Evolutionary conservation across 1,140 invertebrate genomes (phyloP).

Genomic region (Maconellicoccus hirsutus): DNA sequence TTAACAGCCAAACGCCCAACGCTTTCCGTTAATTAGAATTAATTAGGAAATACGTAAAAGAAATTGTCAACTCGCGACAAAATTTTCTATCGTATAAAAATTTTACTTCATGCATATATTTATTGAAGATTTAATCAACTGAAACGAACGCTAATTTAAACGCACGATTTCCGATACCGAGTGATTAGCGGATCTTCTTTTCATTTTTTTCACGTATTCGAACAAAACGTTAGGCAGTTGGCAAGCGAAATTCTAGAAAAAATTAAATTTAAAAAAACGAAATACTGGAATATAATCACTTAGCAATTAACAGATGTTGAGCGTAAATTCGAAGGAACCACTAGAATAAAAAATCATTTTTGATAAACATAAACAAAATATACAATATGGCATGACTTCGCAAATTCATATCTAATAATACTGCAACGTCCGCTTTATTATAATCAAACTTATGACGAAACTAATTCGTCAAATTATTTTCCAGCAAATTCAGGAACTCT

Average conservation of each 20-base stretch:
- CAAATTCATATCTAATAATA: neutral
- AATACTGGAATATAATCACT: neutral
- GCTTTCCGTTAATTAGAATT: neutral
- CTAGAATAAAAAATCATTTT: neutral
- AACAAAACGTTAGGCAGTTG: neutral
- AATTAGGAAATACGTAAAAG: neutral
- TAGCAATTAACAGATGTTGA: conserved; percentile 4
- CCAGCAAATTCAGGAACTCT: too few relatives aligned
- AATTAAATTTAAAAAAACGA: neutral
- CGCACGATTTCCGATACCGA: too few relatives aligned
- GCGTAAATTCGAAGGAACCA: neutral
- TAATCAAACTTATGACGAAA: neutral
- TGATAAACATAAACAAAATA: neutral
- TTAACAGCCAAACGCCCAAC: neutral
- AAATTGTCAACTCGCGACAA: too few relatives aligned
- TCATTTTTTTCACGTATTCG: too few relatives aligned
- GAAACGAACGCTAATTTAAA: too few relatives aligned
- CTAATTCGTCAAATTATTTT: too few relatives aligned
- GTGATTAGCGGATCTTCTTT: too few relatives aligned
- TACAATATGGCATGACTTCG: too few relatives aligned
- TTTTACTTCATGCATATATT: too few relatives aligned
- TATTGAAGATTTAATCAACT: too few relatives aligned
- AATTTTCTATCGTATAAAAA: too few relatives aligned
- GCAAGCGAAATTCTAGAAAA: neutral
- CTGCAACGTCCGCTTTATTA: neutral